A percentile compares a stretch with the other conserved stretches of the same genome.
Evolutionary conservation across 64 coral and sea anemone species (phyloP).

Genomic region (Platygyra sinensis): DNA sequence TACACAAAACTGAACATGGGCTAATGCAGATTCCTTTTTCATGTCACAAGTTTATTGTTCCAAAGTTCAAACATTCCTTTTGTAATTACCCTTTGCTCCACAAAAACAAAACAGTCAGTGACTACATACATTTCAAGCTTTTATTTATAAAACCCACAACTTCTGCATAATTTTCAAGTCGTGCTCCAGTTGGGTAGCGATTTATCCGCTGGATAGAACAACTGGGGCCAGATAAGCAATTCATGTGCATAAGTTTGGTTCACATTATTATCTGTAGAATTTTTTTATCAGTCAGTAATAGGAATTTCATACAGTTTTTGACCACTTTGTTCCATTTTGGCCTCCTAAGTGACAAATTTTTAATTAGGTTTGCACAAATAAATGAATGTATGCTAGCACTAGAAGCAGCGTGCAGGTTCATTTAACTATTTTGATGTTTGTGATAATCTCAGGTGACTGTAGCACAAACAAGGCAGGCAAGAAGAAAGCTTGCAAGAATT

Average conservation of each 20-base stretch:
- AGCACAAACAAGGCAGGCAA: conserved; percentile 83
- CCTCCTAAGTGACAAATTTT: not conserved
- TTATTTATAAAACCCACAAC: no score
- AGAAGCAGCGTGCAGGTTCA: not conserved
- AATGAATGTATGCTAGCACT: not conserved
- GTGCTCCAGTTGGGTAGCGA: not conserved
- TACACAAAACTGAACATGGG: not conserved
- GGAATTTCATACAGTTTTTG: no score
- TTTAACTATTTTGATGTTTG: not conserved
- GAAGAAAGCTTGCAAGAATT: conserved; percentile 99
- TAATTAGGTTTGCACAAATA: not conserved
- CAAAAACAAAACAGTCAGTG: no score
- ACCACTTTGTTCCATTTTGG: not conserved
- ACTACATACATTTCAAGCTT: no score
- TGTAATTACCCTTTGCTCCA: no score
- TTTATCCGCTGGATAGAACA: no score
- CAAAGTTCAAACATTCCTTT: no score
- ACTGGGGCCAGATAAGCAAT: not conserved
- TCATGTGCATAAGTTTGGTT: not conserved
- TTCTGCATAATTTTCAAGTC: no score
- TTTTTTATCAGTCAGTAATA: no score
- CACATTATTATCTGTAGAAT: no score
- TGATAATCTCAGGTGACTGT: conserved; percentile 77
- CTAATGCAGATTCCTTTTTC: no score
- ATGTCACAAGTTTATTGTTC: no score